Percentiles rank a stretch among this genome's conserved stretches.
Evolutionary conservation across 1,140 invertebrate species (phyloP).

Genomic region (Hirudo medicinalis): DNA sequence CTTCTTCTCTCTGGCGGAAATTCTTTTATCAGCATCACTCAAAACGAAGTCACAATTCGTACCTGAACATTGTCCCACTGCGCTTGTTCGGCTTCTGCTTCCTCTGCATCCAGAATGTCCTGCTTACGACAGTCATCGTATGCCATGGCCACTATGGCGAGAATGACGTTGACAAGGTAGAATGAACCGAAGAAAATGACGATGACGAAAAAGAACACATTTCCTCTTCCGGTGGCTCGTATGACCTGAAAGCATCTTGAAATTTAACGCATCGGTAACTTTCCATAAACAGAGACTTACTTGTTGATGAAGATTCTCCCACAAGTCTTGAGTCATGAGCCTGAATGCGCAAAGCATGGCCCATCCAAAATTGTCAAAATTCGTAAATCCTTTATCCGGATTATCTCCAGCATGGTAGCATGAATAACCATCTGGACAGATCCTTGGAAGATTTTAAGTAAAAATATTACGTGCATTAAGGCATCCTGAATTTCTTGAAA

Average conservation of each 20-base stretch:
- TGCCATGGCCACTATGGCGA: conserved; percentile 97
- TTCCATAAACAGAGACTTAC: conserved; percentile 40
- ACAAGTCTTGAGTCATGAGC: conserved; percentile 95
- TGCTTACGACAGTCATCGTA: conserved; percentile 91
- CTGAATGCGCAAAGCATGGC: conserved; percentile 88
- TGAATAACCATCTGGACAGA: conserved; percentile 67
- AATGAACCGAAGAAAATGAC: conserved; percentile 97
- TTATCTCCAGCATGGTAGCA: conserved; percentile 83
- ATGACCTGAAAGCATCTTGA: conserved; percentile 52
- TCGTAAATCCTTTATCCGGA: conserved; percentile 92
- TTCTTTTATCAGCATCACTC: too few species aligned
- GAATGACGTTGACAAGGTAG: conserved; percentile 95
- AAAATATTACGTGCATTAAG: too few species aligned
- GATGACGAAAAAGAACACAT: conserved; percentile 93
- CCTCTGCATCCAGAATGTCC: conserved; percentile 78
- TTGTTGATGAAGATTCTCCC: conserved; percentile 94
- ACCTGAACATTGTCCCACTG: conserved; percentile 2
- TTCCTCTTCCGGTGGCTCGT: conserved; percentile 83
- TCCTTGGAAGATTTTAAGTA: conserved; percentile 22
- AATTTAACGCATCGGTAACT: neutral
- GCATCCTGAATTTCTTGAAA: too few species aligned
- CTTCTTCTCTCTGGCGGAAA: neutral
- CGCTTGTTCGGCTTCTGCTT: conserved; percentile 45
- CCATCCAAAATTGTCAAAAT: conserved; percentile 95
- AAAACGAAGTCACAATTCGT: too few species aligned